Conservation (phyloP, 2,797 vertebrate genomes). For the Pseudomugil tenellus region DNA sequence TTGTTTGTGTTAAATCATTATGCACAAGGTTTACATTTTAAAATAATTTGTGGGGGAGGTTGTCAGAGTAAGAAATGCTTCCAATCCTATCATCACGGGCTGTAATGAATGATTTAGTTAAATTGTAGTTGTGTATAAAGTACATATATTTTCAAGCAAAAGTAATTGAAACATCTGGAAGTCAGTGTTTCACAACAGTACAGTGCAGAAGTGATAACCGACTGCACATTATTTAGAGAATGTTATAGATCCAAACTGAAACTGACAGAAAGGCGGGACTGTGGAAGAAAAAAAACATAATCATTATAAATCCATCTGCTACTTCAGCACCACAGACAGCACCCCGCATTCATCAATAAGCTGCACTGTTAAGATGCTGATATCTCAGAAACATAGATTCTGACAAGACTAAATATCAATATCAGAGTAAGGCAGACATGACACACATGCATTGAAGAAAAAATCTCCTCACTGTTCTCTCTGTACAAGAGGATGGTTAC, state of each 20-base stretch:
- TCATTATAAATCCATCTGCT: not conserved
- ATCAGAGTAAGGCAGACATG: not conserved
- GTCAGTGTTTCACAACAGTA: not conserved
- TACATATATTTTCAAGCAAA: not conserved
- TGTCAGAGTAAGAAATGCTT: not conserved
- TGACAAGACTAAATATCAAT: not conserved
- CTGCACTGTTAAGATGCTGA: not conserved
- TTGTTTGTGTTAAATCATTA: not conserved
- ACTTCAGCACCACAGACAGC: conserved; percentile 6
- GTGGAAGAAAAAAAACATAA: not conserved
- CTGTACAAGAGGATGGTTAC: not conserved
- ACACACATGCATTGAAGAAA: not conserved
- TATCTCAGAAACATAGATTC: not conserved
- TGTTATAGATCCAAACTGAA: not conserved
- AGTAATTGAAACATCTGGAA: not conserved
- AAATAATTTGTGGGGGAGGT: not conserved
- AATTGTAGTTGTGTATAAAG: not conserved
- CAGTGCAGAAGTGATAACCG: not conserved
- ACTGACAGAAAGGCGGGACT: not conserved
- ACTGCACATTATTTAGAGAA: not conserved
- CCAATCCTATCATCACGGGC: not conserved
- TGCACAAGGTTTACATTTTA: not conserved
- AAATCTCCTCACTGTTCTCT: not conserved
- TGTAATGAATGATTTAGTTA: not conserved
- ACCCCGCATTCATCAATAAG: not conserved